Evolutionary conservation across 2,888 invertebrate species (phyloP).

Genomic region (Idaea aversata): DNA sequence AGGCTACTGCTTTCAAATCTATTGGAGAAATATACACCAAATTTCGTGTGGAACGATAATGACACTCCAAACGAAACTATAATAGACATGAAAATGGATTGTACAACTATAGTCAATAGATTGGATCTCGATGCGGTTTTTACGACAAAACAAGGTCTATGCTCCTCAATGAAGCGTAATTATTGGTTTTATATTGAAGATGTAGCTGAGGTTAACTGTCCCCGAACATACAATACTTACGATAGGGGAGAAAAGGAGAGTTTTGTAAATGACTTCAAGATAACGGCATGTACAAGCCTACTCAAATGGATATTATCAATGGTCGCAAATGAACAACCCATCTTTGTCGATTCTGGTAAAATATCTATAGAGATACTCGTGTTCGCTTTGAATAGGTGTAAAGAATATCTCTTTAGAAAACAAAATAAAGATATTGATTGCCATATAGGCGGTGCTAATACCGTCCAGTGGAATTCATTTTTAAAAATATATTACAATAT

Average conservation of each 20-base stretch:
- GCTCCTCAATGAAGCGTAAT: conserved; percentile 79
- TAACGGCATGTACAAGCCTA: conserved; percentile 88
- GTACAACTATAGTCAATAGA: conserved; percentile 57
- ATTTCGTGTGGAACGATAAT: conserved; percentile 63
- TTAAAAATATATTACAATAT: conserved; percentile 83
- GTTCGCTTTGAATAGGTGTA: conserved; percentile 86
- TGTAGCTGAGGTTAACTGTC: conserved; percentile 84
- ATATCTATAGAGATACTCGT: conserved; percentile 81
- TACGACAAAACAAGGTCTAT: conserved; percentile 72
- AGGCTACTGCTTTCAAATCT: conserved; percentile 64
- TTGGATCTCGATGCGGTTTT: conserved; percentile 60
- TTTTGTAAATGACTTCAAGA: conserved; percentile 86
- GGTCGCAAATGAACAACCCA: conserved; percentile 57
- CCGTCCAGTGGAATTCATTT: conserved; percentile 85
- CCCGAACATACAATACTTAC: conserved; percentile 85
- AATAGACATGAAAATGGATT: conserved; percentile 49
- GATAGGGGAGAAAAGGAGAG: conserved; percentile 78
- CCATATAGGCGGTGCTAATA: conserved; percentile 51
- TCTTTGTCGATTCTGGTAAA: conserved; percentile 76
- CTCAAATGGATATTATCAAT: conserved; percentile 81
- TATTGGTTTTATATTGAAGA: conserved; percentile 83
- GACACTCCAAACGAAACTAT: conserved; percentile 39
- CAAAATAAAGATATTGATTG: conserved; percentile 84
- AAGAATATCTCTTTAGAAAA: conserved; percentile 80
- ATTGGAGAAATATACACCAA: conserved; percentile 55